phyloP scores from a whole-genome alignment of 1,140 invertebrate genomes.

The Aphis craccivora region DNA sequence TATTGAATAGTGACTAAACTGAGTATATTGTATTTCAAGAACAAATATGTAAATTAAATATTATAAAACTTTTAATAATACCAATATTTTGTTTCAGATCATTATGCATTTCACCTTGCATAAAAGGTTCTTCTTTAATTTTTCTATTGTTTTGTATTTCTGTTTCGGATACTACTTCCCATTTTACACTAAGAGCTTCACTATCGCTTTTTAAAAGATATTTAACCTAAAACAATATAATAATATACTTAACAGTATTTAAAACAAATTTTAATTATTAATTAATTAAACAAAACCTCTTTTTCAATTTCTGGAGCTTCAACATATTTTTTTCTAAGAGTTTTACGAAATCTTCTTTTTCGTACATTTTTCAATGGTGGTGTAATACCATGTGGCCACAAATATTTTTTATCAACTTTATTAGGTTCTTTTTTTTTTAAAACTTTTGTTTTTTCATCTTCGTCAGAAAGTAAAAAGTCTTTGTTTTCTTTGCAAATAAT shows the following conservation, averaged over 20 bases:
- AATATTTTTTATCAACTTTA: conserved; percentile 93
- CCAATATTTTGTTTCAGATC: conserved; percentile 55
- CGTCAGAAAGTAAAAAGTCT: conserved; percentile 77
- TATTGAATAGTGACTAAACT: neutral
- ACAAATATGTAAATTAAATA: neutral
- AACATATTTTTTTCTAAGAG: conserved; percentile 94
- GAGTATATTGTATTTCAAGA: neutral
- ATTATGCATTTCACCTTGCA: conserved; percentile 60
- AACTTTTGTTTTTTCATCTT: conserved; percentile 78
- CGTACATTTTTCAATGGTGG: conserved; percentile 95
- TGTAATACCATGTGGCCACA: conserved; percentile 93
- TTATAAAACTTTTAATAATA: neutral
- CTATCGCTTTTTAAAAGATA: conserved; percentile 77
- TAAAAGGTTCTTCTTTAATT: conserved; percentile 61
- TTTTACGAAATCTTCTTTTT: conserved; percentile 91
- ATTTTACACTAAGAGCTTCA: conserved; percentile 79
- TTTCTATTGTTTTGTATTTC: conserved; percentile 69
- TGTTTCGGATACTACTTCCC: conserved; percentile 93
- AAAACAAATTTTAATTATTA: neutral
- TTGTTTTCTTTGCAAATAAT: conserved; percentile 86
- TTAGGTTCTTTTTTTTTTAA: conserved; percentile 86
- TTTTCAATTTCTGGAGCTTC: conserved; percentile 98
- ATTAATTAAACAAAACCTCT: conserved; percentile 70
- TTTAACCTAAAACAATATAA: conserved; percentile 67
- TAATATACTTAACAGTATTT: neutral